These are phyloP conservation scores for Mesoclemmys tuberculata DNA, from an alignment of 2,113 vertebrate genomes.

Conservation along the genomic window DNA sequence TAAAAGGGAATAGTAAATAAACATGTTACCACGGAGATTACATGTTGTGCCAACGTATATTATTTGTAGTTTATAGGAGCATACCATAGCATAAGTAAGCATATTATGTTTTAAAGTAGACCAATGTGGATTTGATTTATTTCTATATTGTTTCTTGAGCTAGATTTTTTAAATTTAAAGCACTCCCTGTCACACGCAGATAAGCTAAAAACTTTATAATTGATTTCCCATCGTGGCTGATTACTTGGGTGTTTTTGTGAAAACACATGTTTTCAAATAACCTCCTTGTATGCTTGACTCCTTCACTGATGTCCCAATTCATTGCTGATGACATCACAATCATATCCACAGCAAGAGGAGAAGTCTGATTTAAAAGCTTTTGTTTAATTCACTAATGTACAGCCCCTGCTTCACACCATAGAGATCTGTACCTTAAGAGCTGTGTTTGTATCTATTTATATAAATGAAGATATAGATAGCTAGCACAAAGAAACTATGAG, in stretches of 20 bases:
- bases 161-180: neutral
- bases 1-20: slow-evolving; percentile 55
- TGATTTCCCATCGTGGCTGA: neutral
- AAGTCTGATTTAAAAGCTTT: neutral
- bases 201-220: neutral
- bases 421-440: neutral
- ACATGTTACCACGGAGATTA: slow-evolving; percentile 25
- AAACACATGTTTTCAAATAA: neutral
- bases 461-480: neutral
- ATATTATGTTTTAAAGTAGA: slow-evolving; percentile 38
- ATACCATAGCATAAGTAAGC: slow-evolving; percentile 14
- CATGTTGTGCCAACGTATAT: neutral
- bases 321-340: neutral
- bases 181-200: neutral
- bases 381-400: neutral
- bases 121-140: neutral
- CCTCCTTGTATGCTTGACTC: neutral
- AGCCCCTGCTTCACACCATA: neutral
- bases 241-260: neutral
- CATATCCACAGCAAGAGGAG: neutral
- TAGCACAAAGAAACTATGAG: neutral
- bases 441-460: neutral
- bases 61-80: slow-evolving; percentile 25
- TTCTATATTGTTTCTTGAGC: neutral
- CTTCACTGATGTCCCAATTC: neutral